A percentile compares a stretch with the other conserved stretches of the same genome.
Evolutionary conservation across 2,113 vertebrate genomes (phyloP).

Genomic region (Pao palembangensis): DNA sequence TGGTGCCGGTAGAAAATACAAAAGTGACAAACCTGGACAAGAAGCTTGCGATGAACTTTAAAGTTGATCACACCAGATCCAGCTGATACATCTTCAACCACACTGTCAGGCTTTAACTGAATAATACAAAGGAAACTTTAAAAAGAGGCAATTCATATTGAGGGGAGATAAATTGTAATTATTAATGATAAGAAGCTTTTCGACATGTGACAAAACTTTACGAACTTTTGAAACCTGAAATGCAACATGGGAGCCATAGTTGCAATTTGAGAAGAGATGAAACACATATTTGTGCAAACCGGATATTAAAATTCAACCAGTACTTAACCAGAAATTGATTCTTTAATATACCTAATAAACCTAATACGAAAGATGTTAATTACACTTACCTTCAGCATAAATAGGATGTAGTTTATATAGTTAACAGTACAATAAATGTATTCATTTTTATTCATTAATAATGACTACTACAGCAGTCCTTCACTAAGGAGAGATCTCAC

Average conservation of each 20-base stretch:
- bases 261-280: not conserved
- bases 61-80: conserved; percentile 81
- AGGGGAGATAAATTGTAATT: too few species aligned
- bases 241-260: not conserved
- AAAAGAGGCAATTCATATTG: not conserved
- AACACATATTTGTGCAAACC: not conserved
- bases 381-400: too few species aligned
- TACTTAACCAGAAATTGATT: too few species aligned
- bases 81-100: conserved; percentile 81
- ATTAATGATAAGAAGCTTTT: too few species aligned
- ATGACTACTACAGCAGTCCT: not conserved
- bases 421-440: too few species aligned
- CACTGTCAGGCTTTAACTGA: conserved; percentile 81
- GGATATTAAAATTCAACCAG: too few species aligned
- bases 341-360: too few species aligned
- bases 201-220: too few species aligned
- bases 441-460: too few species aligned
- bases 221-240: not conserved
- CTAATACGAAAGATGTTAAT: too few species aligned
- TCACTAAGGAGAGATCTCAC: conserved; percentile 56
- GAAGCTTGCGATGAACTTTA: conserved; percentile 81
- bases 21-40: conserved; percentile 79
- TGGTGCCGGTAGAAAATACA: not conserved
- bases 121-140: not conserved
- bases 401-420: too few species aligned